These are phyloP conservation scores for Alviniconcha marisindica DNA, from an alignment of 1,140 invertebrate species.

Conservation along the genomic window DNA sequence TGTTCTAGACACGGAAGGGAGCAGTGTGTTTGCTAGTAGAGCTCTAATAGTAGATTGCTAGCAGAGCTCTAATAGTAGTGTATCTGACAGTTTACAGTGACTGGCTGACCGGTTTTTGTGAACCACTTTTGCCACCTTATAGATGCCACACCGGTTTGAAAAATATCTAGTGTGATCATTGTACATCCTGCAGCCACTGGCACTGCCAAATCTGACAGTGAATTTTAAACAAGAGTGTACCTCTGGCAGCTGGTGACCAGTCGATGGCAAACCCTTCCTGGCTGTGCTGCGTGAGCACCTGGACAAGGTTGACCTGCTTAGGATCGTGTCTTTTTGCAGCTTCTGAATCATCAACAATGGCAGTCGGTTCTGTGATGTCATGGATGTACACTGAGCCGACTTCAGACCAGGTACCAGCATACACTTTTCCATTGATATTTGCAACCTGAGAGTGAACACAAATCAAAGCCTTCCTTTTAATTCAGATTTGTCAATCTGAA, in stretches of 20 bases:
- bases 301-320: slow-evolving; percentile 78
- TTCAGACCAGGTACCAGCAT: slow-evolving; percentile 96
- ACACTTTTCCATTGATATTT: slow-evolving; percentile 71
- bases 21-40: too few species aligned
- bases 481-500: too few species aligned
- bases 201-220: neutral
- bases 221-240: too few species aligned
- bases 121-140: too few species aligned
- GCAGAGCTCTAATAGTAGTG: too few species aligned
- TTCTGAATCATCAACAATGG: slow-evolving; percentile 85
- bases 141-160: too few species aligned
- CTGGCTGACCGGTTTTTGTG: too few species aligned
- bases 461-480: too few species aligned
- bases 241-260: slow-evolving; percentile 89
- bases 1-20: neutral
- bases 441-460: slow-evolving; percentile 70
- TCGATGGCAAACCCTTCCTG: slow-evolving; percentile 96
- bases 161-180: too few species aligned
- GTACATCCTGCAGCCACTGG: neutral
- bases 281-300: slow-evolving; percentile 93
- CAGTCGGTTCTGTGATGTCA: slow-evolving; percentile 89
- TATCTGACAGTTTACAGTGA: too few species aligned
- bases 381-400: slow-evolving; percentile 92
- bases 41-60: too few species aligned
- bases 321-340: slow-evolving; percentile 77